Percentiles rank a stretch among this genome's conserved stretches.
Evolutionary conservation across 2,113 vertebrate species (phyloP).

Genomic region (Passerina amoena): DNA sequence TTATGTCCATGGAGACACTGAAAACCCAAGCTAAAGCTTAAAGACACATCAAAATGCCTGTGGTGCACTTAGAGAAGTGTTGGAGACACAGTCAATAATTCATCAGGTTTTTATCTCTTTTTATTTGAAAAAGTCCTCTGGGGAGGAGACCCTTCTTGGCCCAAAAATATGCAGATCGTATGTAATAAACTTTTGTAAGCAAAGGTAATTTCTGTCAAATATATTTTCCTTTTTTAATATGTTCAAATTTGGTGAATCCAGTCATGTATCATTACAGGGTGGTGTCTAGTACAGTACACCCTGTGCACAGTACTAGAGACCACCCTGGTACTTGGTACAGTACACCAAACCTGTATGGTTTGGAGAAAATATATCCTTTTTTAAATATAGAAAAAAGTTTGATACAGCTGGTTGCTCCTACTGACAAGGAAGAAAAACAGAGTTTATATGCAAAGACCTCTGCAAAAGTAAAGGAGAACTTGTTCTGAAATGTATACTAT

Average conservation of each 20-base stretch:
- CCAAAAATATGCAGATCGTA: slow-evolving; percentile 78
- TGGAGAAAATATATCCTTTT: background rate
- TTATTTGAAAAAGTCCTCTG: slow-evolving; percentile 60
- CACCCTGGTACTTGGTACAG: too few species aligned
- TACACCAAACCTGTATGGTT: background rate
- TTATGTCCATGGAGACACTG: slow-evolving; percentile 17
- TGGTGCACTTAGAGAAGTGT: slow-evolving; percentile 24
- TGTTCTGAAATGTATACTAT: background rate
- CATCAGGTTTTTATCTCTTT: slow-evolving; percentile 73
- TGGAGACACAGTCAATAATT: slow-evolving; percentile 22
- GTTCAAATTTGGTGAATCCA: slow-evolving; percentile 59
- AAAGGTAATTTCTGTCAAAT: slow-evolving; percentile 70
- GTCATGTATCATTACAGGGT: slow-evolving; percentile 47
- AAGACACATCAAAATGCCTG: slow-evolving; percentile 31
- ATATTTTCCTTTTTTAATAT: slow-evolving; percentile 69
- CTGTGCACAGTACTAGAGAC: too few species aligned
- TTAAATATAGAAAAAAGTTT: slow-evolving; percentile 20
- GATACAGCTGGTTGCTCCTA: background rate
- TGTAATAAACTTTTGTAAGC: slow-evolving; percentile 78
- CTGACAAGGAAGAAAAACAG: background rate
- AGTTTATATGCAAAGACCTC: background rate
- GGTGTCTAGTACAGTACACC: slow-evolving; percentile 48
- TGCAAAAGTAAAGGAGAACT: slow-evolving; percentile 3
- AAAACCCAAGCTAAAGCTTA: slow-evolving; percentile 35
- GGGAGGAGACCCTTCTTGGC: slow-evolving; percentile 50